Percentiles rank a stretch among this genome's conserved stretches.
Conservation (phyloP, 2,113 vertebrate species). For the Channa argus region DNA sequence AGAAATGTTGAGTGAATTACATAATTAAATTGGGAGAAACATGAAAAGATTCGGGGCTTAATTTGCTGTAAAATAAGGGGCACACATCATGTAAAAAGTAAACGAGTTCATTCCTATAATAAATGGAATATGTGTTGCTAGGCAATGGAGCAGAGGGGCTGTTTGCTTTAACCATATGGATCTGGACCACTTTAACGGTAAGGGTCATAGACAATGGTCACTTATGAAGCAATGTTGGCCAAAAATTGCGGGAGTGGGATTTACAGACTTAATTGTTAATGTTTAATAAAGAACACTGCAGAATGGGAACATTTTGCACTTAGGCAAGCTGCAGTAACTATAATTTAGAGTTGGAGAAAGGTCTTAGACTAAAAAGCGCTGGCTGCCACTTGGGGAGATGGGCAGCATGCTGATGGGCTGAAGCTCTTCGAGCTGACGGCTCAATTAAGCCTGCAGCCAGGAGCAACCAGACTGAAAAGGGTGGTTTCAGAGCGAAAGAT, state of each 20-base stretch:
- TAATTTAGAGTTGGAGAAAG: neutral
- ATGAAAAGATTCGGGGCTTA: neutral
- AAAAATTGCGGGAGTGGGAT: neutral
- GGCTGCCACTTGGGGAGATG: conserved; percentile 9
- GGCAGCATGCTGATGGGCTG: neutral
- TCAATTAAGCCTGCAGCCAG: conserved; percentile 20
- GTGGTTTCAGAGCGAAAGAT: conserved; percentile 23
- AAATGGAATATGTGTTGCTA: conserved; percentile 68
- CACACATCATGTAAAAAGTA: neutral
- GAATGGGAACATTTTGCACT: neutral
- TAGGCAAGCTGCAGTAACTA: neutral
- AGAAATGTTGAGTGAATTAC: conserved; percentile 6
- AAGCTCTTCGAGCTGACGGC: conserved; percentile 19
- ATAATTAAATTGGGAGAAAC: neutral
- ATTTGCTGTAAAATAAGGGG: neutral
- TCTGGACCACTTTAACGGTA: conserved; percentile 7
- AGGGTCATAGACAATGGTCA: conserved; percentile 14
- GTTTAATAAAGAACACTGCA: neutral
- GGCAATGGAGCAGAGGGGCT: conserved; percentile 56
- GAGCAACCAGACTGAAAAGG: conserved; percentile 6
- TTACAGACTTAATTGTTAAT: neutral
- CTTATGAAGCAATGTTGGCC: neutral
- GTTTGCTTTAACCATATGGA: conserved; percentile 28
- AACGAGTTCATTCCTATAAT: conserved; percentile 43
- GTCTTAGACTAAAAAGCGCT: neutral